Evolutionary conservation across 2,888 invertebrate genomes (phyloP), one percentile per base, ranked within the genome.

Genomic region (Ctena decussata): DNA sequence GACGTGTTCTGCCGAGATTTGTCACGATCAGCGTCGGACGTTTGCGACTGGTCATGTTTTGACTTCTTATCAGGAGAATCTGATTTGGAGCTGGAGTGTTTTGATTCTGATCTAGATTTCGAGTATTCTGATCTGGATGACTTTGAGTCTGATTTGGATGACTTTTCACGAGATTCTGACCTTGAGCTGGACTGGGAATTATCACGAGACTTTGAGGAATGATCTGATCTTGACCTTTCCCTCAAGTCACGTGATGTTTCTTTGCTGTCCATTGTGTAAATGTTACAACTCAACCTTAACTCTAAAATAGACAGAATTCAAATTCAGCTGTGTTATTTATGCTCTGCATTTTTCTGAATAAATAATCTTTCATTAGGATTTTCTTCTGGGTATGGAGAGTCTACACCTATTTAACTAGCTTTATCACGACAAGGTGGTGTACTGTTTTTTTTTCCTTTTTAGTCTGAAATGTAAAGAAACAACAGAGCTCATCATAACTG

Each of bases 21-120:
- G 12, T 89, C 88, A 27, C 60, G 46, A 46, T 46, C 46, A 46
- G 46, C 41, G 39, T 86, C 86, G 12, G 82, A 65, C 21, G 81
- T 75, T 11, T 30, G 32, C 35, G 75, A 32, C 11, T 35, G 35
- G 11, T 77, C 77, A 44, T 79, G 71, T 32, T 82, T 86, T 11
- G 82, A 80, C 44, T 77, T 86, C 44, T 85, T 89, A 30, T 86
- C 86, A 12, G 84, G 86, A 78, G 86, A 78, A 37, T 82, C 83
- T 24, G 75, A 71, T 53, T 84, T 84, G 0, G 81, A 80, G 35
- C 73, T 74, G 3, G 65, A 65, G 44, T 75, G 53, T 72, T 77
- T 84, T 11, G 75, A 80, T 27, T 89, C 89, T 18, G 74, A 69
- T 49, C 53, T 65, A 35, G 78, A 71, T 35, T 74, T 83, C 39